Evolutionary conservation across 2,113 vertebrate species (phyloP).

Genomic region (Laterallus jamaicensis): DNA sequence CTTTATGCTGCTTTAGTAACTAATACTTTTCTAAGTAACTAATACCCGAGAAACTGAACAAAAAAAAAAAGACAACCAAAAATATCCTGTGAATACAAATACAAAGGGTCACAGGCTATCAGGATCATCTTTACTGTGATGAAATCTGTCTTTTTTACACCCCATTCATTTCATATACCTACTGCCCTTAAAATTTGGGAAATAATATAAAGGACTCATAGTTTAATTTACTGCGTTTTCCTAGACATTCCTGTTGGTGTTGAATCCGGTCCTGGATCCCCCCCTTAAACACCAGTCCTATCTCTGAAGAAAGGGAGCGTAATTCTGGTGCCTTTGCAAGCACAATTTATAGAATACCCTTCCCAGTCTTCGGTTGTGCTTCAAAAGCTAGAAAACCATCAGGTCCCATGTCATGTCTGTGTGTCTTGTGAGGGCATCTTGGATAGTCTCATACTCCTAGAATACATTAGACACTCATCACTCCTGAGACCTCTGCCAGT

Average conservation of each 20-base stretch:
- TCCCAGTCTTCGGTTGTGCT: neutral
- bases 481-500: neutral
- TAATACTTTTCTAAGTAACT: neutral
- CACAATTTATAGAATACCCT: neutral
- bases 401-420: neutral
- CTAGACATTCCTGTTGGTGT: rapidly evolving
- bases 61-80: neutral
- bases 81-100: neutral
- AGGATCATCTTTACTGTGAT: neutral
- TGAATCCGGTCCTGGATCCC: neutral
- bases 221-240: neutral
- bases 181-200: neutral
- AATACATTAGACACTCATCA: neutral
- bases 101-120: neutral
- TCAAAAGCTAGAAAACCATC: neutral
- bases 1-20: neutral
- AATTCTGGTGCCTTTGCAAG: neutral
- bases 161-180: neutral
- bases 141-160: neutral
- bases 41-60: neutral
- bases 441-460: neutral
- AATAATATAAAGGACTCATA: neutral
- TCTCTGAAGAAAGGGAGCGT: neutral
- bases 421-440: neutral
- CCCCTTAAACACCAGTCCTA: rapidly evolving